phyloP scores from a whole-genome alignment of 2,797 vertebrate genomes.

The Brotogeris chrysoptera region DNA sequence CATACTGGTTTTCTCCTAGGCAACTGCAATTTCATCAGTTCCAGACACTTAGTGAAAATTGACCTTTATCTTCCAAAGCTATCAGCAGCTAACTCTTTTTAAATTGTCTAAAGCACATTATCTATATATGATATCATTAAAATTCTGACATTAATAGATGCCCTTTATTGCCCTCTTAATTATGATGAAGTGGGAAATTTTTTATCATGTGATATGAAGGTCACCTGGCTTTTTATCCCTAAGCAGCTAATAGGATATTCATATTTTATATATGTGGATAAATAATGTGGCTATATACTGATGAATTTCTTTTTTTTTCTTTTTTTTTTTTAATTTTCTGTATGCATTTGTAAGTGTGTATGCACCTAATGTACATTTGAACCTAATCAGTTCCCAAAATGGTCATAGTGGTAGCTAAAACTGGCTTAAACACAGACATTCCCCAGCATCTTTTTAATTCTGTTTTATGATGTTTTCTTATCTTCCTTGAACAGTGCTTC shows the following conservation, averaged over 20 bases:
- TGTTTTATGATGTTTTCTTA: background rate
- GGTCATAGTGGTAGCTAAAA: background rate
- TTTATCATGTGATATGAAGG: accelerated
- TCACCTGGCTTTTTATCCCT: background rate
- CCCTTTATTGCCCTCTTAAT: background rate
- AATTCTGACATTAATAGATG: background rate
- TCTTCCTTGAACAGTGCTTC: background rate
- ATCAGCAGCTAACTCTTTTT: background rate
- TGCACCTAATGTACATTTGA: background rate
- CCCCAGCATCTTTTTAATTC: background rate
- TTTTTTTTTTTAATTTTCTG: background rate
- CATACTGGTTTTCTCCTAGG: background rate
- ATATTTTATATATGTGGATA: background rate
- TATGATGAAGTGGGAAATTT: background rate
- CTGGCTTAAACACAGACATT: accelerated
- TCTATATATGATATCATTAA: background rate
- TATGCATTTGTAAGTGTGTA: accelerated
- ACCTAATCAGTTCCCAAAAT: background rate
- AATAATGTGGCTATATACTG: background rate
- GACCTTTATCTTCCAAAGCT: constrained; percentile 36
- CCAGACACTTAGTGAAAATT: constrained; percentile 17
- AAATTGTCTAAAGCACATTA: background rate
- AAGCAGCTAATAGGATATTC: background rate
- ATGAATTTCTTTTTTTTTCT: background rate
- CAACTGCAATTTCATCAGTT: background rate